phyloP scores from a whole-genome alignment of 2,888 invertebrate species.

The Heliconius sara region DNA sequence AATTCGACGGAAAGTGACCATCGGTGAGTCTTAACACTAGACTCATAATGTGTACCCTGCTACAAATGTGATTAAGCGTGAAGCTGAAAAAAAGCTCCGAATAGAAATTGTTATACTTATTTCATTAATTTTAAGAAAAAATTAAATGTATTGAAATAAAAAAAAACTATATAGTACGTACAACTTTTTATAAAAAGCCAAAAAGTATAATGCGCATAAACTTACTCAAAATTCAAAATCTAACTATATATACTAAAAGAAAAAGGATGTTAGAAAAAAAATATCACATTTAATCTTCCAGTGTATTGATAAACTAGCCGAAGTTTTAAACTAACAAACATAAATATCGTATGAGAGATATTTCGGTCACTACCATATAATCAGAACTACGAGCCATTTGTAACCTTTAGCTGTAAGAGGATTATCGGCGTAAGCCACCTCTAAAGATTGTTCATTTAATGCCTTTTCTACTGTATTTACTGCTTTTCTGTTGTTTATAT shows the following conservation, averaged over 20 bases:
- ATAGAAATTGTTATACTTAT: neutral
- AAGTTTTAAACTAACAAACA: neutral
- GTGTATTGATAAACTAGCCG: neutral
- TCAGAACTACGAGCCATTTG: constrained; percentile 29
- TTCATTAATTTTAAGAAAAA: neutral
- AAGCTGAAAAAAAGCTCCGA: neutral
- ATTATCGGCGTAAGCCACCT: constrained; percentile 32
- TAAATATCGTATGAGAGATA: constrained; percentile 6
- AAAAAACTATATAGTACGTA: too few species aligned
- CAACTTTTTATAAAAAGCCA: too few species aligned
- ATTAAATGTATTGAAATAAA: too few species aligned
- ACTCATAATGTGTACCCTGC: too few species aligned
- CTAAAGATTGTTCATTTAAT: constrained; percentile 29
- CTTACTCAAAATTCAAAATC: neutral
- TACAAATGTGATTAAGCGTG: too few species aligned
- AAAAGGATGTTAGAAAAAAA: neutral
- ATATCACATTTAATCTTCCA: neutral
- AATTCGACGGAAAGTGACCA: too few species aligned
- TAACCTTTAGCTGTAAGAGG: constrained; percentile 32
- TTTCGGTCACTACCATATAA: constrained; percentile 26
- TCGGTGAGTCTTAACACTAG: too few species aligned
- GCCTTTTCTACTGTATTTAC: constrained; percentile 23
- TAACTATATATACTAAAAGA: neutral
- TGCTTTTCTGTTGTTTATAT: constrained; percentile 12
- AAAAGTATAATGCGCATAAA: too few species aligned